Percentiles rank a stretch among this genome's conserved stretches.
Evolutionary conservation across 2,113 vertebrate species (phyloP).

Genomic region (Nothoprocta perdicaria): DNA sequence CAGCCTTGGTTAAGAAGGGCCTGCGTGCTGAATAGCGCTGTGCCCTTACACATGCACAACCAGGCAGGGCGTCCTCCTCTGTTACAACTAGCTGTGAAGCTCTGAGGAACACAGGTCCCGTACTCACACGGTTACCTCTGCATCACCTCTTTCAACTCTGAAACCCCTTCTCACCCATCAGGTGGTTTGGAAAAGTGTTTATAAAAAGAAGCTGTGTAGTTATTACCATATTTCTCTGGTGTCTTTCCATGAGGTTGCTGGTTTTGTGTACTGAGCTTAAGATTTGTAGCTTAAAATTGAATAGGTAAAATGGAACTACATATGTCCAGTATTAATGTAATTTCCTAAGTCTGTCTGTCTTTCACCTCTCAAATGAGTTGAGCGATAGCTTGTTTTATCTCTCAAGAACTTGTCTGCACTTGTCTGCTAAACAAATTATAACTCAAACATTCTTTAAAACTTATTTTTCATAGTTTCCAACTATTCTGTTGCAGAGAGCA

Average conservation of each 20-base stretch:
- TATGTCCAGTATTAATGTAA: neutral
- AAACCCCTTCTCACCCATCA: neutral
- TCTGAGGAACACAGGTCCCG: neutral
- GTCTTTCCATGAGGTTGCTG: neutral
- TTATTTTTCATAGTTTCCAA: neutral
- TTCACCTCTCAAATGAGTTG: constrained; percentile 24
- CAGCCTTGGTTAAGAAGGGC: neutral
- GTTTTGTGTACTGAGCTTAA: neutral
- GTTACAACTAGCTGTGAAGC: neutral
- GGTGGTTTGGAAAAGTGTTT: neutral
- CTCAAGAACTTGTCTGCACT: constrained; percentile 3
- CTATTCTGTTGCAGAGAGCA: neutral
- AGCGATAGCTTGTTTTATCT: neutral
- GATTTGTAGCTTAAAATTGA: neutral
- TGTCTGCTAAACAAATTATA: neutral
- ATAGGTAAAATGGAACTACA: neutral
- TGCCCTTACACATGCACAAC: neutral
- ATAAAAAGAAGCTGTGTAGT: neutral
- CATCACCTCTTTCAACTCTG: neutral
- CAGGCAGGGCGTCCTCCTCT: neutral
- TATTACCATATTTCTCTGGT: neutral
- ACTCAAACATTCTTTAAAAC: neutral
- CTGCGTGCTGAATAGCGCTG: neutral
- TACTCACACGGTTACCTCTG: neutral
- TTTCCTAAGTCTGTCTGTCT: neutral